Evolutionary conservation across 2,888 invertebrate species (phyloP), one percentile per base, ranked within the genome.

Genomic region (Gastracanthus pulcherrimus): DNA sequence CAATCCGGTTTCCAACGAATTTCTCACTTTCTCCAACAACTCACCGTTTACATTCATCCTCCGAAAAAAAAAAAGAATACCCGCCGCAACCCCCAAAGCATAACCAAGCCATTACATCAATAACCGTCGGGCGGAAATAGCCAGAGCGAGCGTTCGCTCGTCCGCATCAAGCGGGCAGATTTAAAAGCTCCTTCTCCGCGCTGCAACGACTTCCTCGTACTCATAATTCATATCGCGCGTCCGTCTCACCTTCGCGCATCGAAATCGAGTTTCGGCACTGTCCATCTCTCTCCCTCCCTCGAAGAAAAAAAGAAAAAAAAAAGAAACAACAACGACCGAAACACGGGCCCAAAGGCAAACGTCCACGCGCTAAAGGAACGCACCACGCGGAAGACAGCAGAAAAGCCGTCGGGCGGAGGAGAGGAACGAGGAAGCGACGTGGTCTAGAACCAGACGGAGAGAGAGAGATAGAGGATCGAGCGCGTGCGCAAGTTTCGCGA

Each of bases 161-260:
- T 9, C 5, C 11, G 26, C 29, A 29, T 26, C 29, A 2, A 26
- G 31, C 16, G 19, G 23, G 19, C 45, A 29, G 71, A 58, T 74
- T 74, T 62, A 48, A 74, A 72, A 60, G 72, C 58, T 72, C 13
- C n/a, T n/a, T n/a, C n/a, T n/a, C n/a, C n/a, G n/a, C n/a, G n/a
- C n/a, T n/a, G n/a, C 70, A 70, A 70, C 70, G 55, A 70, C 70
- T 70, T 70, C 70, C 70, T 19, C 26, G 70, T 70, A 16, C 38
- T 29, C 55, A 60, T 71, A 55, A 51, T 34, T 36, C 29, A 55
- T 51, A 45, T 16, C 16, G 13, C 70, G n/a, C n/a, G n/a, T n/a
- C n/a, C n/a, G n/a, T n/a, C 5, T 45, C 45, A n/a, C 64, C 67
- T 67, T 48, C 41, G 16, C 48, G 45, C 66, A 2, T 55, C 29